These are phyloP conservation scores for Thumatha senex DNA, from an alignment of 2,888 invertebrate genomes.

Conservation along the genomic window DNA sequence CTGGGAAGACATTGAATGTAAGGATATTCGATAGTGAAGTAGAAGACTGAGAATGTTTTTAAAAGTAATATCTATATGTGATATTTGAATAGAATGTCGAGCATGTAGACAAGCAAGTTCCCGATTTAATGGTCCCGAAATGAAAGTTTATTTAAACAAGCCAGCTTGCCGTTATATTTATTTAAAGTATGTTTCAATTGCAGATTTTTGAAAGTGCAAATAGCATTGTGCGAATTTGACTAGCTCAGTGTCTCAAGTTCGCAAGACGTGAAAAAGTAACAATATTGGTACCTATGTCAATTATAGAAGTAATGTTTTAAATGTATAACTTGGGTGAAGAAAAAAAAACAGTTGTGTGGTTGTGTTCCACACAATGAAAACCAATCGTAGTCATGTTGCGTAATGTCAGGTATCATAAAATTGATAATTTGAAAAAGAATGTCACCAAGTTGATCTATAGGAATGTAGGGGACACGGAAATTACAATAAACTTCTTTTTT, in stretches of 20 bases:
- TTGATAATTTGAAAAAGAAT: slow-evolving; percentile 33
- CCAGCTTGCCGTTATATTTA: slow-evolving; percentile 60
- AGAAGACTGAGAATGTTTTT: background rate
- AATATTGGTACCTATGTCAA: slow-evolving; percentile 41
- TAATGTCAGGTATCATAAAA: slow-evolving; percentile 30
- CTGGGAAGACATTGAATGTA: slow-evolving; percentile 3
- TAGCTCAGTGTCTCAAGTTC: slow-evolving; percentile 57
- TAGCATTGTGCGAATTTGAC: slow-evolving; percentile 64
- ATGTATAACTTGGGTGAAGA: background rate
- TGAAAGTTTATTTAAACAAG: slow-evolving; percentile 49
- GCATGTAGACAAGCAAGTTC: slow-evolving; percentile 32
- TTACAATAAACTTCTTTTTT: slow-evolving; percentile 46
- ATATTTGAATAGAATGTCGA: slow-evolving; percentile 33
- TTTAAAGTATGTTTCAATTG: slow-evolving; percentile 65
- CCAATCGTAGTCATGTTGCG: slow-evolving; percentile 17
- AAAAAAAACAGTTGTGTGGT: too few relatives aligned
- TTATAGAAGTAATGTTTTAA: too few relatives aligned
- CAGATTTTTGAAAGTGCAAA: slow-evolving; percentile 78
- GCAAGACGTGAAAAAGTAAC: slow-evolving; percentile 59
- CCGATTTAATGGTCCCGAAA: slow-evolving; percentile 31
- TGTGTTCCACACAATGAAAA: slow-evolving; percentile 14
- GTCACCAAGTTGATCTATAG: slow-evolving; percentile 25
- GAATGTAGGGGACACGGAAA: slow-evolving; percentile 50
- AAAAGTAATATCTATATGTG: slow-evolving; percentile 27
- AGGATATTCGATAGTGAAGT: background rate